Base-by-base conservation (phyloP, 2,888 invertebrate genomes). In the Aphidius colemani region DNA sequence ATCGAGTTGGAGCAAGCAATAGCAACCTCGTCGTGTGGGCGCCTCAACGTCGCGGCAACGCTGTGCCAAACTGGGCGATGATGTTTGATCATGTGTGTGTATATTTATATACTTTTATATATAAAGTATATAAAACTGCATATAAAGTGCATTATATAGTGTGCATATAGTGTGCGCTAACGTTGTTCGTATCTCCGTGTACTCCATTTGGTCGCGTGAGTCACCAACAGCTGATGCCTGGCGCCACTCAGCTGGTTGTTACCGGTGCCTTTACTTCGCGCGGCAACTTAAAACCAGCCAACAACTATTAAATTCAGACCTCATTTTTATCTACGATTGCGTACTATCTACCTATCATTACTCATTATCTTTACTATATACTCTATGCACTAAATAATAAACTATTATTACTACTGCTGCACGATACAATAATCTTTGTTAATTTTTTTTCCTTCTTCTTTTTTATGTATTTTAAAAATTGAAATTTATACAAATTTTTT, bases 211-310 rank as follows among this genome's bases (percentile, higher is more conserved):
- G 71, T 72, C 73, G 77, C 75, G 75, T 80, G 80, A 80, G 79
- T 80, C 80, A 80, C 78, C 75, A 78, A 78, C 80, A 80, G 80
- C 80, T 80, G 80, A 79, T 78, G 79, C 72, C 75, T 78, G 80
- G 80, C 80, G 80, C 80, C 80, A 78, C 79, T 80, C 80, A 80
- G 80, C 80, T 80, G 79, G 78, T 71, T 78, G 74, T 75, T 79
- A 77, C 77, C 77, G 75, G 75, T 75, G 75, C 73, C 73, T 74
- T 71, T 66, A 71, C 63, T 30, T 59, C 48, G 63, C 67, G 67
- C 65, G 49, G 55, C 43, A 48, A 43, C 62, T 30, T 30, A 30
- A 30, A 30, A 30, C 5, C 30, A 30, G 5, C 30, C 70, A 69
- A 53, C 74, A 30, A 30, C 30, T 30, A 30, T 30, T 30, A 30